phyloP scores from a whole-genome alignment of 2,888 invertebrate genomes.

The Aromia moschata region DNA sequence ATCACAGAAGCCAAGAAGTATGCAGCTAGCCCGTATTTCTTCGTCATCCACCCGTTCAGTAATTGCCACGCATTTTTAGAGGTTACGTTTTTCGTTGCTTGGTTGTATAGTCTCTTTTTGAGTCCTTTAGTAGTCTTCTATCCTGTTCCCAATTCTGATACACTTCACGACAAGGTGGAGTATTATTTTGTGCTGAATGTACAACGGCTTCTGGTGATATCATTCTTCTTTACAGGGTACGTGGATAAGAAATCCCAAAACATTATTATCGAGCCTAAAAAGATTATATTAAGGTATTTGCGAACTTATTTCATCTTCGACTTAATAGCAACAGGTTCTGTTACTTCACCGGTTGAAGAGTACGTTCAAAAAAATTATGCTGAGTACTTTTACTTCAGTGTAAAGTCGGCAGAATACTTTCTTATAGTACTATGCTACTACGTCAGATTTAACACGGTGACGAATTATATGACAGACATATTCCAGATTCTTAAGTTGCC shows the following conservation, averaged over 20 bases:
- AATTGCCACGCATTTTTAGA: constrained; percentile 13
- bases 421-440: background rate
- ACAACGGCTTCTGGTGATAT: background rate
- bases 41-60: constrained; percentile 33
- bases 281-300: constrained; percentile 35
- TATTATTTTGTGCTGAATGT: background rate
- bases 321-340: constrained; percentile 14
- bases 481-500: background rate
- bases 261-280: constrained; percentile 1
- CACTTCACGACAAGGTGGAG: too few relatives aligned
- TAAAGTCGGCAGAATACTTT: too few relatives aligned
- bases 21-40: constrained; percentile 8
- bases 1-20: constrained; percentile 23
- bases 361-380: too few relatives aligned
- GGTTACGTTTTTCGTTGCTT: constrained; percentile 2
- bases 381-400: too few relatives aligned
- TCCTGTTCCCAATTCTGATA: background rate
- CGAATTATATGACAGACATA: background rate
- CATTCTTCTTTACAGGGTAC: background rate
- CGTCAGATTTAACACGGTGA: background rate
- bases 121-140: background rate
- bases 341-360: too few relatives aligned
- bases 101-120: background rate
- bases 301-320: constrained; percentile 41
- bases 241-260: background rate